Conservation (phyloP, 2,797 vertebrate species). For the Chelonia mydas region DNA sequence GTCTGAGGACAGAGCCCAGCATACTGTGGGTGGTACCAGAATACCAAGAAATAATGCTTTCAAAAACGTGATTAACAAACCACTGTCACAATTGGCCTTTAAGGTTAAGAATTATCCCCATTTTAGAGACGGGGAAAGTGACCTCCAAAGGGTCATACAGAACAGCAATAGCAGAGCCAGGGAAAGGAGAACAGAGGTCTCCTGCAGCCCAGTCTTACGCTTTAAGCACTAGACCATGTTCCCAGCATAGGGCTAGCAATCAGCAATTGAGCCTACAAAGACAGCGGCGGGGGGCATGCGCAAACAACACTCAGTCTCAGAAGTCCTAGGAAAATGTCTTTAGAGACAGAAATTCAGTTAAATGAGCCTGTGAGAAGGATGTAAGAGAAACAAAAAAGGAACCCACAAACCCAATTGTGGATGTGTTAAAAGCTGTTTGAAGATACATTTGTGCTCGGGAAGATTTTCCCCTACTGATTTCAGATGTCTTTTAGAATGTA, state of each 20-base stretch:
- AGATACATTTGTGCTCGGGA: background rate
- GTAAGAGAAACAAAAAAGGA: too few species aligned
- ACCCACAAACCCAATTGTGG: background rate
- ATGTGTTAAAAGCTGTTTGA: background rate
- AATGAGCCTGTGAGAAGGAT: background rate
- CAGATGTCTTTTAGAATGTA: background rate
- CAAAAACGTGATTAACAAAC: background rate
- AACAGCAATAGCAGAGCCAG: background rate
- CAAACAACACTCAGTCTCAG: background rate
- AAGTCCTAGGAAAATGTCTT: background rate
- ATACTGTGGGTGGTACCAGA: background rate
- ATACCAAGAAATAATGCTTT: background rate
- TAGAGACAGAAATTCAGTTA: too few species aligned
- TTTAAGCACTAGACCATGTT: background rate
- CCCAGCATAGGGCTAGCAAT: background rate
- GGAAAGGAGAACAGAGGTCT: background rate
- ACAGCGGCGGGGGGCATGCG: background rate
- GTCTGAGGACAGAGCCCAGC: background rate
- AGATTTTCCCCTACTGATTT: background rate
- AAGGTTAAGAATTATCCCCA: background rate
- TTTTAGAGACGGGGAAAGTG: background rate
- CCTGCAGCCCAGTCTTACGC: background rate
- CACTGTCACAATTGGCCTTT: too few species aligned
- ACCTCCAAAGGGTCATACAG: accelerated
- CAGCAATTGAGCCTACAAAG: background rate